Percentiles rank a stretch among this genome's conserved stretches.
Evolutionary conservation across 2,888 invertebrate genomes (phyloP).

Genomic region (Galerucella calmariensis): DNA sequence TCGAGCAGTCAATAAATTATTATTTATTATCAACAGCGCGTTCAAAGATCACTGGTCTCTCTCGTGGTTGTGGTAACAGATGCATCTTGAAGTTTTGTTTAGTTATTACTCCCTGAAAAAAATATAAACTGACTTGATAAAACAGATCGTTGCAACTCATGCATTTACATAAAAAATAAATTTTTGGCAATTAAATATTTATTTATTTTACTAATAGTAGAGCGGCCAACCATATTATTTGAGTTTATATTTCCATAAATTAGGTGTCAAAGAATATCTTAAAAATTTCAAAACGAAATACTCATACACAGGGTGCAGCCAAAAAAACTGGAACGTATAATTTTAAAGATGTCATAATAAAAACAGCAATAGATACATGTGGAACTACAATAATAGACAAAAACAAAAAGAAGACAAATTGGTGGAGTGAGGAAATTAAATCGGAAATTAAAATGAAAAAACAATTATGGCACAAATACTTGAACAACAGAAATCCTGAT

Average conservation of each 20-base stretch:
- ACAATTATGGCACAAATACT: no score
- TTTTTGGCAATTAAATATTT: slow-evolving; percentile 39
- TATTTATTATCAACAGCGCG: slow-evolving; percentile 48
- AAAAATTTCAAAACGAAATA: no score
- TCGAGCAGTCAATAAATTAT: slow-evolving; percentile 31
- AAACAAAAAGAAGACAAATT: no score
- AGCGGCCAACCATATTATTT: not conserved
- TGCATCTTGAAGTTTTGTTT: slow-evolving; percentile 45
- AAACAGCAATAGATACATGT: no score
- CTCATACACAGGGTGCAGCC: no score
- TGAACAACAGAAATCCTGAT: no score
- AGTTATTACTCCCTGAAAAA: slow-evolving; percentile 29
- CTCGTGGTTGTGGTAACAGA: slow-evolving; percentile 48
- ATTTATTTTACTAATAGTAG: not conserved
- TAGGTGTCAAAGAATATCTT: not conserved
- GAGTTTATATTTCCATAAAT: not conserved
- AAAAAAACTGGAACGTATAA: no score
- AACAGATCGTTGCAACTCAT: slow-evolving; percentile 42
- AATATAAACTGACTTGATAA: slow-evolving; percentile 34
- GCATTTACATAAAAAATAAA: slow-evolving; percentile 34
- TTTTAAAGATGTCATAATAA: no score
- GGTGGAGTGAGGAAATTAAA: no score
- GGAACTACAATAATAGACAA: no score
- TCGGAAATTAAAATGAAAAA: no score
- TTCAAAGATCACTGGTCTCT: slow-evolving; percentile 52